Percentiles rank a stretch among this genome's conserved stretches.
Conservation (phyloP, 1,140 invertebrate genomes). For the Drosophila bipectinata region DNA sequence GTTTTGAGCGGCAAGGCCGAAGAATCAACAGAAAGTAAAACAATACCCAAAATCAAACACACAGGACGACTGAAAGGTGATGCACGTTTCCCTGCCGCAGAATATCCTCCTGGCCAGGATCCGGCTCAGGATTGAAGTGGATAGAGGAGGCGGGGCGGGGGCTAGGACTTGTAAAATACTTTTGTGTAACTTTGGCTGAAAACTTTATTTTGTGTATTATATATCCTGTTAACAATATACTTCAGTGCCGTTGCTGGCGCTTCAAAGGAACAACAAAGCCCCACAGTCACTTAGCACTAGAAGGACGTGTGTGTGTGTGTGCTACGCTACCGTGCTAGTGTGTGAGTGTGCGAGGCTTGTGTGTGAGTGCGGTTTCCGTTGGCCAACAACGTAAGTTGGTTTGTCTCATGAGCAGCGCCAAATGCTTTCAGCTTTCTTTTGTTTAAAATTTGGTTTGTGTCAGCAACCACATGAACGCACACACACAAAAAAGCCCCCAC, state of each 20-base stretch:
- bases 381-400: constrained; percentile 74
- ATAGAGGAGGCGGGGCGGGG: constrained; percentile 5
- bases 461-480: constrained; percentile 78
- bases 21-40: constrained; percentile 77
- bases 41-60: constrained; percentile 81
- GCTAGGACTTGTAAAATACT: constrained; percentile 78
- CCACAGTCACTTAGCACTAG: constrained; percentile 76
- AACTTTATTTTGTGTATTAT: constrained; percentile 83
- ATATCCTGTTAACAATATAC: constrained; percentile 83
- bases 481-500: constrained; percentile 19
- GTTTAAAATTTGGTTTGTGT: constrained; percentile 82
- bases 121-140: constrained; percentile 1
- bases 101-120: constrained; percentile 8
- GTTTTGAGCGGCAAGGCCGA: constrained; percentile 29
- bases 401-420: constrained; percentile 72
- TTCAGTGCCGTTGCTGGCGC: constrained; percentile 65
- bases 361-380: constrained; percentile 80
- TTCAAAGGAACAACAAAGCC: constrained; percentile 78
- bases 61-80: constrained; percentile 76
- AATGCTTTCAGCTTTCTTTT: constrained; percentile 73
- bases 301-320: constrained; percentile 35
- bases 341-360: constrained; percentile 24
- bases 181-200: constrained; percentile 82
- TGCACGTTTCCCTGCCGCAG: constrained; percentile 41
- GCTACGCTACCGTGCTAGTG: constrained; percentile 4